These are phyloP conservation scores for Lerema accius DNA, from an alignment of 1,140 invertebrate species.

Conservation along the genomic window DNA sequence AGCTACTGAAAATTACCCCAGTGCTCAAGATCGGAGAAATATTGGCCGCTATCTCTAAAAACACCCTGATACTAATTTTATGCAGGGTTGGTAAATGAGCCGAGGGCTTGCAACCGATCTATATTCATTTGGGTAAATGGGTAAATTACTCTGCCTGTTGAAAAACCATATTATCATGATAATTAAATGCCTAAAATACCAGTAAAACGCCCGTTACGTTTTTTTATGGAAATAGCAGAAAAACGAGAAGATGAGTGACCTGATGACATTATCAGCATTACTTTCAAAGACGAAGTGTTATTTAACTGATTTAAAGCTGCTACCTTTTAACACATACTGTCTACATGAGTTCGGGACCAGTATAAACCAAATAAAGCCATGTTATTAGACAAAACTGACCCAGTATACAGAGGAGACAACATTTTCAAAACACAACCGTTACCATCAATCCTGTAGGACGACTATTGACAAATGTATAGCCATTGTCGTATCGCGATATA, in stretches of 20 bases:
- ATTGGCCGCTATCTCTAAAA: constrained; percentile 59
- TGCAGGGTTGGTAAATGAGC: constrained; percentile 67
- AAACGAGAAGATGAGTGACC: no score
- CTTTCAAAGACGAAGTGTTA: no score
- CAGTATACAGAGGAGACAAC: no score
- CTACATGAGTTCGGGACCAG: no score
- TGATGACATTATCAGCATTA: no score
- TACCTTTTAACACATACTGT: no score
- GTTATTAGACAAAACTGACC: no score
- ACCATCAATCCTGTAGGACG: no score
- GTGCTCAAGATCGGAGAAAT: constrained; percentile 72
- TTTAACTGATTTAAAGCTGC: no score
- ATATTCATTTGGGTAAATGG: constrained; percentile 71
- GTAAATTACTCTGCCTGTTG: constrained; percentile 60
- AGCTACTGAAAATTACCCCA: constrained; percentile 73
- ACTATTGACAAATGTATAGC: constrained; percentile 11
- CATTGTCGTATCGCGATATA: constrained; percentile 6
- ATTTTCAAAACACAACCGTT: no score
- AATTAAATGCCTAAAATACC: constrained; percentile 50
- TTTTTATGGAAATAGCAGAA: no score
- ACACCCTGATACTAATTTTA: constrained; percentile 73
- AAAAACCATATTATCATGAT: constrained; percentile 58
- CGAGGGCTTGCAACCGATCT: constrained; percentile 57
- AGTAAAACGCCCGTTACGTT: constrained; percentile 31
- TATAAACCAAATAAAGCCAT: no score